These are phyloP conservation scores for Ictidomys tridecemlineatus DNA, from an alignment of 2,113 vertebrate species.

Conservation along the genomic window DNA sequence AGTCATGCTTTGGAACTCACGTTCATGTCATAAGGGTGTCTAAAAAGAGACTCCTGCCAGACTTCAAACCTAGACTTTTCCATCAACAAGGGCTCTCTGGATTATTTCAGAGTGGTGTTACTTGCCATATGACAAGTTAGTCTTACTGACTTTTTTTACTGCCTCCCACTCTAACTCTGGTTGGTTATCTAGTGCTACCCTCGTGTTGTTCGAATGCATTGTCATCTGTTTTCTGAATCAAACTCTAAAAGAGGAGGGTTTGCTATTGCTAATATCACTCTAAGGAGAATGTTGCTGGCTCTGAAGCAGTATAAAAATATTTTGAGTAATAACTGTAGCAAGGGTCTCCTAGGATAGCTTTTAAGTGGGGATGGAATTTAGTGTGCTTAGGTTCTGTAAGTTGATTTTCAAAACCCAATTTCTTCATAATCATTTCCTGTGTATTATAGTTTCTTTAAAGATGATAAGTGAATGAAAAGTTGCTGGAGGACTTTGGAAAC, in stretches of 20 bases:
- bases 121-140: neutral
- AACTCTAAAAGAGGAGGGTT: neutral
- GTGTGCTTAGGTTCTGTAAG: neutral
- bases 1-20: neutral
- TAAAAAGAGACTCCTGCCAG: neutral
- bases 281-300: neutral
- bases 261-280: neutral
- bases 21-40: neutral
- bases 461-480: neutral
- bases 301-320: neutral
- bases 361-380: neutral
- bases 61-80: neutral
- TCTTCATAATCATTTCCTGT: neutral
- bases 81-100: neutral
- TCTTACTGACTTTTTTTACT: neutral
- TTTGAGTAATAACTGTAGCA: neutral
- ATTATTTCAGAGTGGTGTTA: neutral
- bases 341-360: neutral
- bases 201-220: neutral
- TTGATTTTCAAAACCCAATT: neutral
- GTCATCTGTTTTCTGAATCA: slow-evolving; percentile 25
- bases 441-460: neutral
- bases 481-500: neutral
- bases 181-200: neutral
- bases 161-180: neutral